phyloP scores from a whole-genome alignment of 2,888 invertebrate species.

The Timema cristinae region DNA sequence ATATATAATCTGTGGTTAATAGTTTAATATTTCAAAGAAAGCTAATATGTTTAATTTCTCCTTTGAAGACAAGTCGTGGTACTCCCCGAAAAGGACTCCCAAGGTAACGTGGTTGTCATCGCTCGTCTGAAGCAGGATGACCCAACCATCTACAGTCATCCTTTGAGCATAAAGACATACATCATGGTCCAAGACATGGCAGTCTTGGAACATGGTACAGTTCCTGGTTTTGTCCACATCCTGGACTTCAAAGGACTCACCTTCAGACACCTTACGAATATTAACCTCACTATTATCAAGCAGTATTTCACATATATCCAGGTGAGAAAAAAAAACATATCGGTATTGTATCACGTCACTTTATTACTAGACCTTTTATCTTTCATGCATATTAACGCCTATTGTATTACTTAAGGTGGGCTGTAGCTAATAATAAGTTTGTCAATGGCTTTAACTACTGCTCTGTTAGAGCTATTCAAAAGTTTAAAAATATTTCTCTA shows the following conservation, averaged over 20 bases:
- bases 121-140: constrained; percentile 19
- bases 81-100: constrained; percentile 15
- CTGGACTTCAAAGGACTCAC: constrained; percentile 32
- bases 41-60: no score
- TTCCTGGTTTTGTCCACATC: constrained; percentile 32
- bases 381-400: neutral
- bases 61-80: constrained; percentile 7
- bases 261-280: constrained; percentile 31
- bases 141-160: constrained; percentile 31
- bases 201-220: constrained; percentile 19
- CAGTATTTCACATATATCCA: constrained; percentile 36
- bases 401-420: neutral
- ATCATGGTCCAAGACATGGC: constrained; percentile 30
- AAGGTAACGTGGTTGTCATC: constrained; percentile 9
- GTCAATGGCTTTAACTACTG: no score
- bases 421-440: no score
- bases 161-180: constrained; percentile 32
- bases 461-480: no score
- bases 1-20: no score
- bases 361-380: neutral
- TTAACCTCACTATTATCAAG: constrained; percentile 31
- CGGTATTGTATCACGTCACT: no score
- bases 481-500: no score
- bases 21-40: no score
- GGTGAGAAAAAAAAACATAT: constrained; percentile 20